Conservation (phyloP, 2,888 invertebrate species). For the Xestia xanthographa region DNA sequence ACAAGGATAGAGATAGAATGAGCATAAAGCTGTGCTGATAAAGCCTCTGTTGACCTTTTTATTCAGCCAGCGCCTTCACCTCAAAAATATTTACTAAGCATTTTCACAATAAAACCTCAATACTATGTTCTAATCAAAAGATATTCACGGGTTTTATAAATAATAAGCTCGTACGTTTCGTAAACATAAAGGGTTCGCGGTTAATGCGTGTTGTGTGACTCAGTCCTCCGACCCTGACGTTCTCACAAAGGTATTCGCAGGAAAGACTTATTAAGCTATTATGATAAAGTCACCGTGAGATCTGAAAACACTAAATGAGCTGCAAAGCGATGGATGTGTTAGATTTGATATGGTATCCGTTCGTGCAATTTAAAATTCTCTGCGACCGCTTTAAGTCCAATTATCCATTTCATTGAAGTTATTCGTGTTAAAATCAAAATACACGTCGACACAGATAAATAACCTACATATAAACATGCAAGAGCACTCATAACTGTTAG, state of each 20-base stretch:
- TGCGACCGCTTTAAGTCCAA: constrained; percentile 76
- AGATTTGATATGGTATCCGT: constrained; percentile 77
- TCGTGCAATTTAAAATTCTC: constrained; percentile 76
- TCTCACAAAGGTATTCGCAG: constrained; percentile 86
- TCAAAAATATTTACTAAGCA: constrained; percentile 70
- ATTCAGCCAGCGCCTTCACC: constrained; percentile 75
- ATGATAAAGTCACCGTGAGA: constrained; percentile 86
- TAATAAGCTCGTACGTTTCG: constrained; percentile 66
- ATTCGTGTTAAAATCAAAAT: constrained; percentile 79
- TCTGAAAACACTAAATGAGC: constrained; percentile 71
- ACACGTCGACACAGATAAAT: constrained; percentile 86
- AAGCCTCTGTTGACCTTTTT: constrained; percentile 74
- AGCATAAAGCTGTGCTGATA: constrained; percentile 71
- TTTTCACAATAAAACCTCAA: constrained; percentile 72
- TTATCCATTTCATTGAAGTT: constrained; percentile 81
- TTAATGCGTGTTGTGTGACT: constrained; percentile 80
- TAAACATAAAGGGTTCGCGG: constrained; percentile 79
- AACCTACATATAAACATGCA: constrained; percentile 88
- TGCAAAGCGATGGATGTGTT: constrained; percentile 70
- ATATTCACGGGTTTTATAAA: constrained; percentile 69
- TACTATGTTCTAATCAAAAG: constrained; percentile 72
- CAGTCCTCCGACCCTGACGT: constrained; percentile 79
- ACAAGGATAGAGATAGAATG: constrained; percentile 78
- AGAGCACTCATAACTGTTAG: constrained; percentile 88
- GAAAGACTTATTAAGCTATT: constrained; percentile 85